These are phyloP conservation scores for Microplitis mediator DNA, from an alignment of 1,140 invertebrate genomes.

Conservation along the genomic window DNA sequence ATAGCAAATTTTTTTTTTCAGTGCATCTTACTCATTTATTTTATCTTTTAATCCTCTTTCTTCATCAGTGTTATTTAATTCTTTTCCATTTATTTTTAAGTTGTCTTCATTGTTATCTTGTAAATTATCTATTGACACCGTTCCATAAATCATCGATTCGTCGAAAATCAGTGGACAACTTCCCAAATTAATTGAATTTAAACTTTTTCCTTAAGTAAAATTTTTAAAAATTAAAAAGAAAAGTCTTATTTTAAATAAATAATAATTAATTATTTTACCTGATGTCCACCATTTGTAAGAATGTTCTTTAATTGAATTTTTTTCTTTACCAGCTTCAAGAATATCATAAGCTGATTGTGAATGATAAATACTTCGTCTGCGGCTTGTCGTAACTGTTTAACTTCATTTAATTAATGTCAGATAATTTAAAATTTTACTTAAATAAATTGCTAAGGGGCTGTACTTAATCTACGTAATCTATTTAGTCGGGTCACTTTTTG, in stretches of 20 bases:
- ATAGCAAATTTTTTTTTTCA: no score
- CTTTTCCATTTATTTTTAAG: background rate
- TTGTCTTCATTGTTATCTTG: background rate
- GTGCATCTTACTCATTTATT: no score
- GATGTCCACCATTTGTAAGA: slow-evolving; percentile 31
- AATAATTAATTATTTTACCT: slow-evolving; percentile 19
- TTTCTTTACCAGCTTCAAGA: background rate
- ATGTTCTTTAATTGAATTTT: background rate
- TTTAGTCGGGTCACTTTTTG: no score
- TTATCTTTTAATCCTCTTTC: no score
- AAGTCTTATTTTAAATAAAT: background rate
- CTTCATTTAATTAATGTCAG: slow-evolving; percentile 13
- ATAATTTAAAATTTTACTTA: background rate
- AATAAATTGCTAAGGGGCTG: no score
- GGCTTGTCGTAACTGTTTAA: background rate
- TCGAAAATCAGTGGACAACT: slow-evolving; percentile 33
- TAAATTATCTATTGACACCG: background rate
- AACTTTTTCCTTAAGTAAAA: slow-evolving; percentile 21
- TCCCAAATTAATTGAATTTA: slow-evolving; percentile 28
- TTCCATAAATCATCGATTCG: slow-evolving; percentile 9
- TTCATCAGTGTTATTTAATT: no score
- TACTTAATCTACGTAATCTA: no score
- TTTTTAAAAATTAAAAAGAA: background rate
- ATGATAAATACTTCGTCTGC: slow-evolving; percentile 2
- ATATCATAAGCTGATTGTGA: slow-evolving; percentile 2